Conservation (phyloP, 2,888 invertebrate species). For the Acleris holmiana region DNA sequence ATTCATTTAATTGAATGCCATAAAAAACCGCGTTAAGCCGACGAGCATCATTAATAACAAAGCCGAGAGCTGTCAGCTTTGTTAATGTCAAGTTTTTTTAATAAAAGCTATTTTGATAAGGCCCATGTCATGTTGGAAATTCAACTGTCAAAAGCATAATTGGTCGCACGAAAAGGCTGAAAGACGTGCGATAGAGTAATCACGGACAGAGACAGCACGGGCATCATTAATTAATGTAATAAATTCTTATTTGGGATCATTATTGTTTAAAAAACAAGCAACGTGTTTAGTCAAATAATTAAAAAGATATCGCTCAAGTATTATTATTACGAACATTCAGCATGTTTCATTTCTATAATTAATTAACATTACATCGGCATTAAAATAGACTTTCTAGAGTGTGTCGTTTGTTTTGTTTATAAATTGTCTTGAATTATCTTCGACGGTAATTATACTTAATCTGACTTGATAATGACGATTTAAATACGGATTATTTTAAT, state of each 20-base stretch:
- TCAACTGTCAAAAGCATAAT: constrained; percentile 85
- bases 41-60: constrained; percentile 76
- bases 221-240: constrained; percentile 1
- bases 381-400: constrained; percentile 34
- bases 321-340: constrained; percentile 10
- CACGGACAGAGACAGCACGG: constrained; percentile 51
- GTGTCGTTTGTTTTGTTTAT: constrained; percentile 28
- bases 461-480: constrained; percentile 17
- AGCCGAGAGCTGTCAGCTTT: constrained; percentile 82
- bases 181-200: constrained; percentile 65
- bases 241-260: not conserved
- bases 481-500: constrained; percentile 31
- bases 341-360: constrained; percentile 30
- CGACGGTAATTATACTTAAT: constrained; percentile 29
- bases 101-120: constrained; percentile 86
- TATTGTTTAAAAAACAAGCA: too few species aligned
- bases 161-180: constrained; percentile 75
- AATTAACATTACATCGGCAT: constrained; percentile 31
- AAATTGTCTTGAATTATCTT: constrained; percentile 28
- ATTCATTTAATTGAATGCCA: constrained; percentile 72
- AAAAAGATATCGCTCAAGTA: constrained; percentile 8
- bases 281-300: constrained; percentile 25
- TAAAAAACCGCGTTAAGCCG: constrained; percentile 62
- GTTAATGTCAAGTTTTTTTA: constrained; percentile 80
- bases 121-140: constrained; percentile 85